Percentiles rank a stretch among this genome's conserved stretches.
Evolutionary conservation across 2,113 vertebrate genomes (phyloP).

Genomic region (Dromiciops gliroides): DNA sequence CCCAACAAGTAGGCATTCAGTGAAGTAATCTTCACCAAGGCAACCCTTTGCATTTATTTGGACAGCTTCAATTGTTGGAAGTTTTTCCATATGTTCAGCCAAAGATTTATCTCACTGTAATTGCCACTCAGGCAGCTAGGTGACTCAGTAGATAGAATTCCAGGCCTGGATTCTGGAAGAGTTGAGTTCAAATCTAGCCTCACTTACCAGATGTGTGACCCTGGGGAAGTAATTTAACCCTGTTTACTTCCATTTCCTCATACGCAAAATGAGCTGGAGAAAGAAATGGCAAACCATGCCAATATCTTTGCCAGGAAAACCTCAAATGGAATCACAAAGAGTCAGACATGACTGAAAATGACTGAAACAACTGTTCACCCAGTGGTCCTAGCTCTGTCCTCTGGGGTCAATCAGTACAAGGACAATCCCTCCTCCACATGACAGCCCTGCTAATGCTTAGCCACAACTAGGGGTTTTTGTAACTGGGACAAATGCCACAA

Average conservation of each 20-base stretch:
- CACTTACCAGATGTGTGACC: too few relatives aligned
- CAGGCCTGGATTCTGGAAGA: not conserved
- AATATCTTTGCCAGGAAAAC: not conserved
- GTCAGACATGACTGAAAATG: not conserved
- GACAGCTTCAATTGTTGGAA: not conserved
- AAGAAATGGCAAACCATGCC: not conserved
- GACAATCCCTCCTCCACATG: not conserved
- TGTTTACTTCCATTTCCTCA: not conserved
- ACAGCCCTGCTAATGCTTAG: not conserved
- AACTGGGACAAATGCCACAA: not conserved
- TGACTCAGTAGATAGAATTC: not conserved
- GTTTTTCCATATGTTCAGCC: not conserved
- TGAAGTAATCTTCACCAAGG: not conserved
- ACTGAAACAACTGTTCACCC: not conserved
- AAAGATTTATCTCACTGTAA: not conserved
- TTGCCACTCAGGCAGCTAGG: not conserved
- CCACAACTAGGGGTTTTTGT: not conserved
- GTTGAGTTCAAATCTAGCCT: not conserved
- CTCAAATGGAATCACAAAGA: not conserved
- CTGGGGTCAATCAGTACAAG: not conserved
- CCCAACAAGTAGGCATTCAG: not conserved
- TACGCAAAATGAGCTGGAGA: not conserved
- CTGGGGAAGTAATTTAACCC: not conserved
- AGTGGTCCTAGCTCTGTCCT: not conserved
- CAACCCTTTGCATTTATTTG: not conserved